phyloP scores from a whole-genome alignment of 2,888 invertebrate species.

The Drosophila anomelani region DNA sequence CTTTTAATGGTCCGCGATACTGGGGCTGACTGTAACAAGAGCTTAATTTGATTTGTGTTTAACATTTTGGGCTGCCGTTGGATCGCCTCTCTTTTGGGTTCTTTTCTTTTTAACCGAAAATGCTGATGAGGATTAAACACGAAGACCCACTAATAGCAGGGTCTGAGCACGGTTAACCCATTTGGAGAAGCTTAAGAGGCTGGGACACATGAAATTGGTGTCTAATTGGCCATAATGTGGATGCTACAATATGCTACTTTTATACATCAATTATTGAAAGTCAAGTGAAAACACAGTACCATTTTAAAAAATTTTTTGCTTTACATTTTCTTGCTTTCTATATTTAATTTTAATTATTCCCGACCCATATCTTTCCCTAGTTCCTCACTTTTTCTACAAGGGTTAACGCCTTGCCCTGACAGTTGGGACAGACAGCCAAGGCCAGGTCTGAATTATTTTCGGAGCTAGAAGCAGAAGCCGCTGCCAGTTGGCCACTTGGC shows the following conservation, averaged over 20 bases:
- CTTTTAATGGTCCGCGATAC: conserved; percentile 53
- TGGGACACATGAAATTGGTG: conserved; percentile 4
- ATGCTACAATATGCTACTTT: neutral
- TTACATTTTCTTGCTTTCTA: neutral
- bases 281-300: neutral
- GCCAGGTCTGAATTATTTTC: conserved; percentile 29
- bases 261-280: neutral
- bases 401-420: conserved; percentile 21
- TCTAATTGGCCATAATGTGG: conserved; percentile 3
- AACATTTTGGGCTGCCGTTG: conserved; percentile 34
- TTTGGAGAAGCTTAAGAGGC: conserved; percentile 14
- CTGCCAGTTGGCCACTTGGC: conserved; percentile 15
- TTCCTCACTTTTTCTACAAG: neutral
- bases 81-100: conserved; percentile 10
- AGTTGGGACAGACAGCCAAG: conserved; percentile 24
- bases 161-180: conserved; percentile 17
- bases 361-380: neutral
- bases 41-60: conserved; percentile 72
- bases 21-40: conserved; percentile 57
- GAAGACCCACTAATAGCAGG: conserved; percentile 44
- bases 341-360: neutral
- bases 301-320: neutral
- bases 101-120: conserved; percentile 16
- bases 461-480: conserved; percentile 36
- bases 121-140: conserved; percentile 70